These are phyloP conservation scores for Nycticorax nycticorax DNA, from an alignment of 2,113 vertebrate species.

Conservation along the genomic window DNA sequence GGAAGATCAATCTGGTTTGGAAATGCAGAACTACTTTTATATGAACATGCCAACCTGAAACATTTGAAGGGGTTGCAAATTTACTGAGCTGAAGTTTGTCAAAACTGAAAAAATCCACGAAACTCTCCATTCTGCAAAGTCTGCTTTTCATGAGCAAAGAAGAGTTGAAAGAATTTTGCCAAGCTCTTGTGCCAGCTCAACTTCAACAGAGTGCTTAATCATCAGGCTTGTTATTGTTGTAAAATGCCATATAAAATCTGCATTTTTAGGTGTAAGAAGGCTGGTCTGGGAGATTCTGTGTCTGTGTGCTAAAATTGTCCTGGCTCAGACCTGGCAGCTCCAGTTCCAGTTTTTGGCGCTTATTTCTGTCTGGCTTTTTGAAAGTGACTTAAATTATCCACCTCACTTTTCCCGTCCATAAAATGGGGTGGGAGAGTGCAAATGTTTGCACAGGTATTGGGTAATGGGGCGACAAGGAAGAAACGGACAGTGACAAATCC, in stretches of 20 bases:
- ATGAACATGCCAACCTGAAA: background rate
- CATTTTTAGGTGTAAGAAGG: background rate
- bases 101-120: background rate
- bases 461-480: background rate
- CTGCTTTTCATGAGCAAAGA: background rate
- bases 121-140: background rate
- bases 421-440: background rate
- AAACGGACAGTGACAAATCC: slow-evolving; percentile 11
- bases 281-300: background rate
- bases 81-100: background rate
- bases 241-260: slow-evolving; percentile 9
- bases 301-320: slow-evolving; percentile 37
- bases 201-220: slow-evolving; percentile 1
- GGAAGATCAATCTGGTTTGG: background rate
- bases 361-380: slow-evolving; percentile 26
- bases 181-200: background rate
- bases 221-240: slow-evolving; percentile 4
- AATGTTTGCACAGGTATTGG: background rate
- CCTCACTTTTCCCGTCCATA: background rate
- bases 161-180: background rate
- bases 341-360: slow-evolving; percentile 16
- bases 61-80: background rate
- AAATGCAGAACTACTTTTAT: background rate
- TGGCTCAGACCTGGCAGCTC: background rate
- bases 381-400: background rate